phyloP scores from a whole-genome alignment of 2,888 invertebrate genomes.

The Apantesis nais region DNA sequence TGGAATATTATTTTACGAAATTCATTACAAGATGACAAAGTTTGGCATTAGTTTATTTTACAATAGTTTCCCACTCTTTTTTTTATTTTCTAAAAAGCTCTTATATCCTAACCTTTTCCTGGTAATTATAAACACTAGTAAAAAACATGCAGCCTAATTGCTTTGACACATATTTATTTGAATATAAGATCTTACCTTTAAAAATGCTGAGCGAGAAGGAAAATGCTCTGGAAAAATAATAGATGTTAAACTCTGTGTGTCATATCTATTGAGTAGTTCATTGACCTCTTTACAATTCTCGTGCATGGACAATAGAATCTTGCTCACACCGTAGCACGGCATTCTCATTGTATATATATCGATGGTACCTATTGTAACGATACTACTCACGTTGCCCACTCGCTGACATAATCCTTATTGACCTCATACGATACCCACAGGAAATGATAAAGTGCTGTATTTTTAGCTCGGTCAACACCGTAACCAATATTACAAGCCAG shows the following conservation, averaged over 20 bases:
- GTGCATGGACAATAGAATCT: background rate
- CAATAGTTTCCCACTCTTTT: too few relatives aligned
- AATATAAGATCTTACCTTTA: background rate
- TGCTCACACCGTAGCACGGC: background rate
- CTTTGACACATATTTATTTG: background rate
- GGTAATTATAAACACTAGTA: background rate
- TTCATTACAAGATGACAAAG: too few relatives aligned
- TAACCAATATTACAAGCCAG: conserved; percentile 3
- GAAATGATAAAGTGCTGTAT: conserved; percentile 14
- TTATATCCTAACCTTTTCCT: background rate
- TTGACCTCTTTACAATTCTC: background rate
- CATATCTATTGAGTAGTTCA: background rate
- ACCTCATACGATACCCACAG: conserved; percentile 8
- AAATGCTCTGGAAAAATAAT: background rate
- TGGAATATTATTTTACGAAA: too few relatives aligned
- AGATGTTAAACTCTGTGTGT: background rate
- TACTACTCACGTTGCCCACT: conserved; percentile 17
- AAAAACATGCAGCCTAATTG: background rate
- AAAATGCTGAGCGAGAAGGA: background rate
- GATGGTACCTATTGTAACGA: background rate
- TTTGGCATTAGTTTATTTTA: too few relatives aligned
- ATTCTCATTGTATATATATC: conserved; percentile 21
- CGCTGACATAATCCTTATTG: conserved; percentile 15
- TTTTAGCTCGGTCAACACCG: conserved; percentile 10
- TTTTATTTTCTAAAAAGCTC: too few relatives aligned